Conservation (phyloP, 1,140 invertebrate genomes). For the Centruroides vittatus region DNA sequence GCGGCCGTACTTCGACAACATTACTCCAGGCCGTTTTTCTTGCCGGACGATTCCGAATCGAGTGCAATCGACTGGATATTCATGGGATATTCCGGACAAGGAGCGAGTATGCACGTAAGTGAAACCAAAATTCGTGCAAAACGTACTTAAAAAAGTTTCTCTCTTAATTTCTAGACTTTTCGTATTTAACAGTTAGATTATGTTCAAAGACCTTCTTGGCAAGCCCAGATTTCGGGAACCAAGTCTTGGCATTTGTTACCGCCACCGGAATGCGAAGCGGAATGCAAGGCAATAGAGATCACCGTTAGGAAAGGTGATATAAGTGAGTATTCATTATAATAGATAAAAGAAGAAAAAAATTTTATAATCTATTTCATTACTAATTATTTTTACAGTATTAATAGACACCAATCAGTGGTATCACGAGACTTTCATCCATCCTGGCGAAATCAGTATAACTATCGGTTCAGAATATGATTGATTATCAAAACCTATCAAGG, state of each 20-base stretch:
- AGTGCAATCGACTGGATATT: conserved; percentile 89
- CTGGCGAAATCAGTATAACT: conserved; percentile 77
- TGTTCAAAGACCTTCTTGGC: conserved; percentile 80
- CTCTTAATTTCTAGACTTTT: conserved; percentile 34
- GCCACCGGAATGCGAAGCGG: conserved; percentile 69
- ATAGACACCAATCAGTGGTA: conserved; percentile 91
- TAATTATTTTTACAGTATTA: conserved; percentile 42
- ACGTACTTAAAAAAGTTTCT: not conserved
- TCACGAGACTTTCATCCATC: conserved; percentile 71
- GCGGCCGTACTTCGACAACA: conserved; percentile 57
- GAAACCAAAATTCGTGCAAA: conserved; percentile 36
- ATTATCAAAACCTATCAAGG: not conserved
- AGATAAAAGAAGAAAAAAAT: conserved; percentile 46
- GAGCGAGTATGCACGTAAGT: conserved; percentile 67
- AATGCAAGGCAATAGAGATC: conserved; percentile 50
- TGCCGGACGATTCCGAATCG: conserved; percentile 64
- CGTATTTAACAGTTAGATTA: conserved; percentile 47
- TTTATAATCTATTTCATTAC: conserved; percentile 26
- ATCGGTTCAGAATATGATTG: conserved; percentile 90
- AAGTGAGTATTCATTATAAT: too few species aligned
- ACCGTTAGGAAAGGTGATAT: conserved; percentile 75
- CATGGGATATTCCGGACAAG: conserved; percentile 81
- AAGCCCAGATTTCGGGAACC: conserved; percentile 70
- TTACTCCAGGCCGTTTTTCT: conserved; percentile 73
- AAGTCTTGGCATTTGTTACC: conserved; percentile 77